Evolutionary conservation across 2,888 invertebrate genomes (phyloP), one percentile per base, ranked within the genome.

Genomic region (Drosophila anomelani): DNA sequence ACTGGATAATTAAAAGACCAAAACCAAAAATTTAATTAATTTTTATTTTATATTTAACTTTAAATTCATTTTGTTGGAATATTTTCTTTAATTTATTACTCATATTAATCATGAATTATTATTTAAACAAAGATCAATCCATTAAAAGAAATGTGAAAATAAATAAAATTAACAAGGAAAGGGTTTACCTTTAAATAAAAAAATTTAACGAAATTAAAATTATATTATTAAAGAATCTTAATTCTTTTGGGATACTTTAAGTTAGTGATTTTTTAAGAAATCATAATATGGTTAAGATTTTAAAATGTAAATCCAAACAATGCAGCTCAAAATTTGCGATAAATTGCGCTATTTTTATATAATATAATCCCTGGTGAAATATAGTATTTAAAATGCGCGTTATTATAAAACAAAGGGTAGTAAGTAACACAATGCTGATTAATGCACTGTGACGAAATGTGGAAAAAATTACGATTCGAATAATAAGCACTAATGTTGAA

Each of bases 361-460:
- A 26, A 41, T 47, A 38, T 17, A 26, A 49, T 41, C 8, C 10
- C 38, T 47, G 17, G 39, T 6, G 26, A 59, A 73, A 55, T 56
- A 44, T 54, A 34, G 44, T 20, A 47, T 63, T 69, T 61, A 9
- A 66, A 68, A 46, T 67, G 53, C 56, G 47, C 67, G 55, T 39
- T 49, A 56, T 20, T 12, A 36, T 12, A 36, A 39, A 62, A 69
- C 76, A 80, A 75, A 56, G 46, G 64, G 51, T 20, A 34, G 15
- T 32, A 49, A 20, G 53, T 20, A 58, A 75, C 39, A 43, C 68
- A 67, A 73, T 63, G 60, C 73, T 85, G 75, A 88, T 85, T 85
- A 82, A 88, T 88, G 70, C 69, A 73, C 78, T 83, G 77, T 80
- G 49, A 86, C 75, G 74, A 84, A 83, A 69, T 77, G 38, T 29